A percentile compares a stretch with the other conserved stretches of the same genome.
Conservation (phyloP, 2,797 vertebrate species). For the Anabas testudineus region DNA sequence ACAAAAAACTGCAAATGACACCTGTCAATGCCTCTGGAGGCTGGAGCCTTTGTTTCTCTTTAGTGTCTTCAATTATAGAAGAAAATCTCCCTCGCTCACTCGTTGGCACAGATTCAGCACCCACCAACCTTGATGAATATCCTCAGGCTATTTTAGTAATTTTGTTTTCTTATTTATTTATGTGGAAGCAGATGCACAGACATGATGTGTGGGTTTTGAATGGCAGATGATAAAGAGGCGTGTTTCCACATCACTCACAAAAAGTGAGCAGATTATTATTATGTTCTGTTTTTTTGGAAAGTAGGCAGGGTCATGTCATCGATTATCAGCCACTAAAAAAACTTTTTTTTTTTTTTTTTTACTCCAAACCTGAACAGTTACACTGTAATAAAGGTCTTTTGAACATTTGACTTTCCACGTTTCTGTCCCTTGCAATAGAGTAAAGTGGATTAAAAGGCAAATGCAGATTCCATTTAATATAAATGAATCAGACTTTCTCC, state of each 20-base stretch:
- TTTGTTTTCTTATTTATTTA: conserved; percentile 56
- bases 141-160: conserved; percentile 48
- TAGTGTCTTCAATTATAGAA: conserved; percentile 24
- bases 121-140: conserved; percentile 42
- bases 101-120: conserved; percentile 19
- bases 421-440: neutral
- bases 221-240: conserved; percentile 21
- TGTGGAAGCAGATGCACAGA: conserved; percentile 32
- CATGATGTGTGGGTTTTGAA: conserved; percentile 29
- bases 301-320: neutral
- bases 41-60: conserved; percentile 34
- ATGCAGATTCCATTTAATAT: neutral
- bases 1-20: conserved; percentile 20
- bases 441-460: neutral
- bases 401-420: neutral
- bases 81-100: neutral
- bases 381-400: neutral
- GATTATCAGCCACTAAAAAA: neutral
- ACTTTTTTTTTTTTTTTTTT: neutral
- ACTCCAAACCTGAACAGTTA: neutral
- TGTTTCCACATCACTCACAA: neutral
- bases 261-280: neutral
- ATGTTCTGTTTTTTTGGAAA: conserved; percentile 3
- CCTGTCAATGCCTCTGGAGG: conserved; percentile 33
- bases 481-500: too few relatives aligned